These are phyloP conservation scores for Nycticebus coucang DNA, from an alignment of 2,113 vertebrate genomes.

Conservation along the genomic window DNA sequence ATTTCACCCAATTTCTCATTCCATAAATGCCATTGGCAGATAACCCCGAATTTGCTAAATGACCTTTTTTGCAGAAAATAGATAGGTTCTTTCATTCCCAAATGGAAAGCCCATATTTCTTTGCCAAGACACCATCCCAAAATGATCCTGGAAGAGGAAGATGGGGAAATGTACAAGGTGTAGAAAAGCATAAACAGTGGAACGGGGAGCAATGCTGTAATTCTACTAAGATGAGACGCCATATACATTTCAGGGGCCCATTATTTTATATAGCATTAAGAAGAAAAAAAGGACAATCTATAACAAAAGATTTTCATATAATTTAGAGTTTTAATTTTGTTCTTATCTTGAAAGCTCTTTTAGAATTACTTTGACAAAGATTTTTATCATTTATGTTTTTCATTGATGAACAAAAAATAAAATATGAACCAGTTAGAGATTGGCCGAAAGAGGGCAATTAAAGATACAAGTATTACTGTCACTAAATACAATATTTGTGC, in stretches of 20 bases:
- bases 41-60: not conserved
- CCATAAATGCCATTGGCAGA: not conserved
- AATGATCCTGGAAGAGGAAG: not conserved
- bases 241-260: not conserved
- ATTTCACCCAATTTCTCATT: not conserved
- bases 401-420: not conserved
- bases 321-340: conserved; percentile 9
- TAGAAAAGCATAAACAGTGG: not conserved
- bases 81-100: not conserved
- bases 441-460: not conserved
- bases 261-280: not conserved
- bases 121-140: not conserved
- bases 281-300: not conserved
- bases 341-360: not conserved
- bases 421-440: not conserved
- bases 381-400: not conserved
- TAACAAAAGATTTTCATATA: not conserved
- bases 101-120: not conserved
- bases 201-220: not conserved
- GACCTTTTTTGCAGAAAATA: not conserved
- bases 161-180: not conserved
- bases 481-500: not conserved
- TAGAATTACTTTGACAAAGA: not conserved
- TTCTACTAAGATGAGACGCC: not conserved
- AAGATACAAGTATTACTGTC: not conserved